A percentile compares a stretch with the other conserved stretches of the same genome.
These are phyloP conservation scores for Ochlodes sylvanus DNA, from an alignment of 2,888 invertebrate species.

Conservation along the genomic window DNA sequence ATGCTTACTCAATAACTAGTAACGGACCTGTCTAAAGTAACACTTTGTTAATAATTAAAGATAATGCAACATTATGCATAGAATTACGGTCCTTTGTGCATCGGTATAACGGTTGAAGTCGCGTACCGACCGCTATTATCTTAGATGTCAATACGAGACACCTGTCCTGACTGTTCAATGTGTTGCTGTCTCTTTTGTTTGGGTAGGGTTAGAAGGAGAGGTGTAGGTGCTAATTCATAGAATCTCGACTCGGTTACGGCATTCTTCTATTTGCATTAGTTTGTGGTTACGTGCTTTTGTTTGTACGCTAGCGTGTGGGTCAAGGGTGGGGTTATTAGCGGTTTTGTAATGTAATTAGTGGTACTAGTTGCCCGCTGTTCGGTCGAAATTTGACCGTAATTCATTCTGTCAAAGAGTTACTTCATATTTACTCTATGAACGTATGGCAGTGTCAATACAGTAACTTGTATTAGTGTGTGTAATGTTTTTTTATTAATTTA, in stretches of 20 bases:
- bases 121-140: constrained; percentile 41
- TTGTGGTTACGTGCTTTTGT: constrained; percentile 48
- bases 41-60: constrained; percentile 55
- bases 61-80: constrained; percentile 23
- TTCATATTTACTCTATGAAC: too few relatives aligned
- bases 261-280: constrained; percentile 46
- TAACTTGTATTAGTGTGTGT: too few relatives aligned
- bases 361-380: too few relatives aligned
- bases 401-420: too few relatives aligned
- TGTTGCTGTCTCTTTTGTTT: constrained; percentile 49
- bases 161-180: constrained; percentile 45
- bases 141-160: constrained; percentile 47
- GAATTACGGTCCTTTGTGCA: constrained; percentile 24
- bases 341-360: not conserved
- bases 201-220: constrained; percentile 50
- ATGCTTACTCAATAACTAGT: constrained; percentile 52
- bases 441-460: too few relatives aligned
- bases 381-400: too few relatives aligned
- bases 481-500: too few relatives aligned
- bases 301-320: constrained; percentile 36
- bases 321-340: constrained; percentile 10
- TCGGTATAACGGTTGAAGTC: constrained; percentile 40
- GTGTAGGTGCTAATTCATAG: constrained; percentile 66
- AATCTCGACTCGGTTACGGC: constrained; percentile 52
- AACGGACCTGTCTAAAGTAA: constrained; percentile 65